Evolutionary conservation across 2,888 invertebrate genomes (phyloP).

Genomic region (Parnassius apollo): DNA sequence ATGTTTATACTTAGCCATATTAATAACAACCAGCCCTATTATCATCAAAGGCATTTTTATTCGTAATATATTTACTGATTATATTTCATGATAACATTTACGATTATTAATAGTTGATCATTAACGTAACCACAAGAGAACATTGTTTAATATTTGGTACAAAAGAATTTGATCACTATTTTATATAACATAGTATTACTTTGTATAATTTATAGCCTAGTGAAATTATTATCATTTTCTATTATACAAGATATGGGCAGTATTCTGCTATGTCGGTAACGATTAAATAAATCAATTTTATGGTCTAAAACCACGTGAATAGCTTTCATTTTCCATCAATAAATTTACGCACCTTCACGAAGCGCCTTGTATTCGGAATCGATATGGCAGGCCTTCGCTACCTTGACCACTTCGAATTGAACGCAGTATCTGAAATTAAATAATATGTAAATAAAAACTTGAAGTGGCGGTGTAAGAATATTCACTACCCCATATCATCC

Average conservation of each 20-base stretch:
- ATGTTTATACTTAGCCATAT: no score
- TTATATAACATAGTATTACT: neutral
- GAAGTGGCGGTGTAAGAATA: no score
- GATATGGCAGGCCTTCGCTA: conserved; percentile 89
- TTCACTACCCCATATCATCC: no score
- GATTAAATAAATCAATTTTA: conserved; percentile 21
- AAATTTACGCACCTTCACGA: conserved; percentile 84
- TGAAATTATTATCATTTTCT: neutral
- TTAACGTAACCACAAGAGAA: no score
- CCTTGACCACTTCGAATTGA: conserved; percentile 90
- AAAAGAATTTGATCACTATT: conserved; percentile 26
- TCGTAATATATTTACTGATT: no score
- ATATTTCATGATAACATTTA: no score
- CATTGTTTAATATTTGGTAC: no score
- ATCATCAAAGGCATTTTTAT: no score
- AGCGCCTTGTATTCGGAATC: conserved; percentile 86
- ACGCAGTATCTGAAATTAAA: conserved; percentile 89
- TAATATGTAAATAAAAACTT: neutral
- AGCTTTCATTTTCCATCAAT: conserved; percentile 13
- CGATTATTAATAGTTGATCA: no score
- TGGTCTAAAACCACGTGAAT: conserved; percentile 8
- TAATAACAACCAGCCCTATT: no score
- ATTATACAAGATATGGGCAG: neutral
- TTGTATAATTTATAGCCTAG: neutral
- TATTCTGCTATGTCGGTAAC: conserved; percentile 1